Percentiles rank a stretch among this genome's conserved stretches.
Evolutionary conservation across 2,113 vertebrate genomes (phyloP).

Genomic region (Otus sunia): DNA sequence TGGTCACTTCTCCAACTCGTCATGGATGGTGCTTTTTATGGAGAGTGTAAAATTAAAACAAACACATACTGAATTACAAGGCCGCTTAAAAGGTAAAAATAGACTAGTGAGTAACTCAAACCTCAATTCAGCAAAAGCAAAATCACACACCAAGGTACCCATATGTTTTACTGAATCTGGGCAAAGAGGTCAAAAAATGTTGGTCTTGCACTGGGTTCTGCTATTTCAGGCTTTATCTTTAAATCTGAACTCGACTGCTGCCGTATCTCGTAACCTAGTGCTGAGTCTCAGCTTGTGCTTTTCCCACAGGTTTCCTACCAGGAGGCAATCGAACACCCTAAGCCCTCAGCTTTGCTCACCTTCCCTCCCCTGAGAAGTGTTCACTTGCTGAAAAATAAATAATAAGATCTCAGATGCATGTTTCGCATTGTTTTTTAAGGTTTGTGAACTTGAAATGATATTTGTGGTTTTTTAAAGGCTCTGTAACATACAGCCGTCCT

Average conservation of each 20-base stretch:
- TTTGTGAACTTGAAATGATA: not conserved
- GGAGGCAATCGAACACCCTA: not conserved
- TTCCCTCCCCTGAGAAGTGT: not conserved
- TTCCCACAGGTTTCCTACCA: conserved; percentile 1
- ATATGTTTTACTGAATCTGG: not conserved
- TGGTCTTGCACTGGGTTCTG: not conserved
- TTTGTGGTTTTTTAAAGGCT: not conserved
- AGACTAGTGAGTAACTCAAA: conserved; percentile 37
- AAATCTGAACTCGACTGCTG: not conserved
- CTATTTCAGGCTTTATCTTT: conserved; percentile 14
- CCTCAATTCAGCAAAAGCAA: conserved; percentile 37
- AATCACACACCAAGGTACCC: not conserved
- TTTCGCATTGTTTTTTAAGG: not conserved
- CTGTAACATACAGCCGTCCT: not conserved
- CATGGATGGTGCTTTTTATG: conserved; percentile 39
- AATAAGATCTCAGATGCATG: not conserved
- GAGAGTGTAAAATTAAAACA: conserved; percentile 62
- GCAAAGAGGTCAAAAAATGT: not conserved
- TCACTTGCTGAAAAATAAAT: not conserved
- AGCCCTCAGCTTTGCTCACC: not conserved
- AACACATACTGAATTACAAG: conserved; percentile 53
- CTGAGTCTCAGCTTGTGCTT: not conserved
- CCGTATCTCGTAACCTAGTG: not conserved
- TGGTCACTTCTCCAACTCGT: not conserved
- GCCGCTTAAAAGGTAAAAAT: conserved; percentile 13